Evolutionary conservation across 2,113 vertebrate genomes (phyloP).

Genomic region (Bufo gargarizans): DNA sequence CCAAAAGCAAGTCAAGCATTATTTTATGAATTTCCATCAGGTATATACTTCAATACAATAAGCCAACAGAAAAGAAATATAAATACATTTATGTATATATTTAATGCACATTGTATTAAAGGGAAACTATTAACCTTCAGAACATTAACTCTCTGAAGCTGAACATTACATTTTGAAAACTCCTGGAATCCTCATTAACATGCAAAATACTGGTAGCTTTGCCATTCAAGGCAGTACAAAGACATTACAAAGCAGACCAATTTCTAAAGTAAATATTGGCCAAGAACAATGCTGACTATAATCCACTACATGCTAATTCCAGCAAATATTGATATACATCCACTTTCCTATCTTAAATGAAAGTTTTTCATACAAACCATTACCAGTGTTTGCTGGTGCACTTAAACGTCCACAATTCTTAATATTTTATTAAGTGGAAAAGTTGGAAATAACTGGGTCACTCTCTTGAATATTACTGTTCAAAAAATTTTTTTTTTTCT

Average conservation of each 20-base stretch:
- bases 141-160: conserved; percentile 42
- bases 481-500: conserved; percentile 54
- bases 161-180: conserved; percentile 45
- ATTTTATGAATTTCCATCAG: conserved; percentile 45
- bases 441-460: conserved; percentile 59
- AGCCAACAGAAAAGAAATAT: conserved; percentile 21
- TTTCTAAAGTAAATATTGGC: conserved; percentile 65
- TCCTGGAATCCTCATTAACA: conserved; percentile 53
- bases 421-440: conserved; percentile 50
- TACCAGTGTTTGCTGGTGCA: conserved; percentile 62
- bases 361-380: conserved; percentile 58
- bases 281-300: conserved; percentile 56
- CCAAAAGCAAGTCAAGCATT: conserved; percentile 51
- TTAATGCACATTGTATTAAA: conserved; percentile 47
- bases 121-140: conserved; percentile 50
- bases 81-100: conserved; percentile 45
- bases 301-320: conserved; percentile 60
- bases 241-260: conserved; percentile 57
- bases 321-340: conserved; percentile 64
- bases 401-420: conserved; percentile 53
- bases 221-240: conserved; percentile 53
- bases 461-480: conserved; percentile 25
- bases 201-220: conserved; percentile 15
- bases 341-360: conserved; percentile 57
- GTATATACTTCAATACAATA: conserved; percentile 25